Percentiles rank a stretch among this genome's conserved stretches.
phyloP scores from a whole-genome alignment of 2,797 vertebrate species.

The Dendrocincla fuliginosa region DNA sequence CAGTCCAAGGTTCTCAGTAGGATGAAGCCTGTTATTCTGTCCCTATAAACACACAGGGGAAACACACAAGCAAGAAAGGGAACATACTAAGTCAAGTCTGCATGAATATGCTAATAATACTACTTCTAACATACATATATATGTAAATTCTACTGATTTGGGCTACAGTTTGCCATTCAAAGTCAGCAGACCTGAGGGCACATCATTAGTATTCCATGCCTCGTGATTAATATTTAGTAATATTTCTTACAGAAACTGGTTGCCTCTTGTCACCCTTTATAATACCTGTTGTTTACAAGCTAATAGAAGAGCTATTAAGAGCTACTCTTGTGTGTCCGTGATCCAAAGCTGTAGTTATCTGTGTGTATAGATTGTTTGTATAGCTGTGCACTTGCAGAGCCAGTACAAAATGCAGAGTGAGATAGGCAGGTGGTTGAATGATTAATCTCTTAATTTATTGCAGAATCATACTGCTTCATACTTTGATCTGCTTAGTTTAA shows the following conservation, averaged over 20 bases:
- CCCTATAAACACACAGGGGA: rapidly evolving
- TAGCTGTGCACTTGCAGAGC: neutral
- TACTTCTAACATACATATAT: neutral
- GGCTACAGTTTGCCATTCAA: neutral
- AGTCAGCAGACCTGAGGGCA: neutral
- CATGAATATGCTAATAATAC: neutral
- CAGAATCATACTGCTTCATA: neutral
- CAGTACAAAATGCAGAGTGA: neutral
- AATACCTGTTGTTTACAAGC: neutral
- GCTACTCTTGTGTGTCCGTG: neutral
- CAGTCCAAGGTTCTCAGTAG: neutral
- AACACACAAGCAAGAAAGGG: neutral
- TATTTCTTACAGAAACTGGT: neutral
- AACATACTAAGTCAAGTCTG: neutral
- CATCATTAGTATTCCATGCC: neutral
- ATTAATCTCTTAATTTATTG: neutral
- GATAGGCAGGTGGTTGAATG: neutral
- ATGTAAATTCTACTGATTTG: neutral
- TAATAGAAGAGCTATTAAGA: neutral
- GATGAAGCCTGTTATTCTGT: neutral
- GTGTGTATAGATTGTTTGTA: neutral
- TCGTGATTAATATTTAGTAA: neutral
- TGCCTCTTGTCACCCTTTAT: neutral
- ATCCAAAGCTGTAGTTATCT: neutral
- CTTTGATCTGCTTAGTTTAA: neutral